Percentiles rank a stretch among this genome's conserved stretches.
phyloP scores from a whole-genome alignment of 2,888 invertebrate genomes.

The Ellobium chinense region DNA sequence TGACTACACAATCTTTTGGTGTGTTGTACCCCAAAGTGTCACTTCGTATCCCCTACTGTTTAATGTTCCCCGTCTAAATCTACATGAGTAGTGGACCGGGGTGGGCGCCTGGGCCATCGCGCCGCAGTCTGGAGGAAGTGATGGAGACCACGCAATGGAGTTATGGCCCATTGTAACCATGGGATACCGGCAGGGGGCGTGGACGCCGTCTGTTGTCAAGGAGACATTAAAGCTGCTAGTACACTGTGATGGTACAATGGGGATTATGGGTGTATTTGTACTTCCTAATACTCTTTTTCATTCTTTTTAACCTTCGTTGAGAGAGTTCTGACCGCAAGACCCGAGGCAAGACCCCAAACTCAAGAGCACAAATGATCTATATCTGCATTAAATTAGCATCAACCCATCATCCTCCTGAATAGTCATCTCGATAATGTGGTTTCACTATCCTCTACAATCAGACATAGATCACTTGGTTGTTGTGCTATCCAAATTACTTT shows the following conservation, averaged over 20 bases:
- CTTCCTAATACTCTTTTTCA: background rate
- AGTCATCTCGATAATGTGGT: background rate
- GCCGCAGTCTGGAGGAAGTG: background rate
- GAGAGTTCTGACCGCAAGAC: too few relatives aligned
- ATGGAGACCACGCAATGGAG: background rate
- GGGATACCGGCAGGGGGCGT: background rate
- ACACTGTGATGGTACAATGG: background rate
- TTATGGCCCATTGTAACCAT: background rate
- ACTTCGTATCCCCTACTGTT: background rate
- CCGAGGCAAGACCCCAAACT: too few relatives aligned
- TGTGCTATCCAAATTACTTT: too few relatives aligned
- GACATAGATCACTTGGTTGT: too few relatives aligned
- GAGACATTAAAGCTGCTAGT: background rate
- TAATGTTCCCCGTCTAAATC: background rate
- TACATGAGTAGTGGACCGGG: background rate
- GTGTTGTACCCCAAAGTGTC: background rate
- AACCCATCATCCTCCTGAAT: background rate
- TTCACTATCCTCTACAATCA: background rate
- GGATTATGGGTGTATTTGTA: background rate
- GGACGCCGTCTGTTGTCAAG: background rate
- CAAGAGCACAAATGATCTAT: too few relatives aligned
- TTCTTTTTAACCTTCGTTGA: background rate
- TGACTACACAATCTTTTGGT: too few relatives aligned
- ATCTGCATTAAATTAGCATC: too few relatives aligned
- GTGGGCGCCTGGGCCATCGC: background rate